Percentiles rank a stretch among this genome's conserved stretches.
These are phyloP conservation scores for Acanthurus tractus DNA, from an alignment of 2,797 vertebrate genomes.

Conservation along the genomic window DNA sequence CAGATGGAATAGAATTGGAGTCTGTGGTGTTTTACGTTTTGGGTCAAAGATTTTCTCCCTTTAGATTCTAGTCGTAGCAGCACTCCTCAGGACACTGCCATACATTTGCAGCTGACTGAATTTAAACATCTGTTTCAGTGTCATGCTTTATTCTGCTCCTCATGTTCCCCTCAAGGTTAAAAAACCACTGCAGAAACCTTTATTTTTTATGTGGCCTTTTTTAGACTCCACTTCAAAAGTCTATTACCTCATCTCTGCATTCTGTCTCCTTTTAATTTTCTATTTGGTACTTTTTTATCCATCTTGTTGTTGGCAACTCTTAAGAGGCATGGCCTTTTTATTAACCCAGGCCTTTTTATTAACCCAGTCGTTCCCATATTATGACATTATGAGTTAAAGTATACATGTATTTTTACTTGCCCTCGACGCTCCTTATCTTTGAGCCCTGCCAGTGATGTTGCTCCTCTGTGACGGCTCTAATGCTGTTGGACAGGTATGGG, in stretches of 20 bases:
- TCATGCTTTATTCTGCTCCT: constrained; percentile 26
- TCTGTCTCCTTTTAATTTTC: background rate
- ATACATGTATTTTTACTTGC: background rate
- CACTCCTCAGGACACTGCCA: constrained; percentile 4
- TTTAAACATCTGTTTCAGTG: constrained; percentile 37
- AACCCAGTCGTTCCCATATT: background rate
- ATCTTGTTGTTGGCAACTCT: background rate
- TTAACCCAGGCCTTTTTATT: background rate
- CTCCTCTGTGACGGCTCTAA: constrained; percentile 49
- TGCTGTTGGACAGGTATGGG: constrained; percentile 66
- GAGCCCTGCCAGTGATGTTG: constrained; percentile 21
- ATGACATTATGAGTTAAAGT: background rate
- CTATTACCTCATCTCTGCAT: background rate
- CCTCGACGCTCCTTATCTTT: no score
- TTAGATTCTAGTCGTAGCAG: constrained; percentile 9
- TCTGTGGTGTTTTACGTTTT: constrained; percentile 31
- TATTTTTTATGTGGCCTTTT: constrained; percentile 7
- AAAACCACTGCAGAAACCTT: constrained; percentile 14
- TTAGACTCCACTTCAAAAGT: constrained; percentile 7
- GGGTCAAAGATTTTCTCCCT: constrained; percentile 49
- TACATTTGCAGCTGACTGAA: constrained; percentile 14
- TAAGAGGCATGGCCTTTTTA: background rate
- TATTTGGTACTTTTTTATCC: background rate
- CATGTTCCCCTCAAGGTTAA: constrained; percentile 14
- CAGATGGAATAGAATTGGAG: constrained; percentile 23